Evolutionary conservation across 2,113 vertebrate species (phyloP).

Genomic region (Paradoxurus hermaphroditus): DNA sequence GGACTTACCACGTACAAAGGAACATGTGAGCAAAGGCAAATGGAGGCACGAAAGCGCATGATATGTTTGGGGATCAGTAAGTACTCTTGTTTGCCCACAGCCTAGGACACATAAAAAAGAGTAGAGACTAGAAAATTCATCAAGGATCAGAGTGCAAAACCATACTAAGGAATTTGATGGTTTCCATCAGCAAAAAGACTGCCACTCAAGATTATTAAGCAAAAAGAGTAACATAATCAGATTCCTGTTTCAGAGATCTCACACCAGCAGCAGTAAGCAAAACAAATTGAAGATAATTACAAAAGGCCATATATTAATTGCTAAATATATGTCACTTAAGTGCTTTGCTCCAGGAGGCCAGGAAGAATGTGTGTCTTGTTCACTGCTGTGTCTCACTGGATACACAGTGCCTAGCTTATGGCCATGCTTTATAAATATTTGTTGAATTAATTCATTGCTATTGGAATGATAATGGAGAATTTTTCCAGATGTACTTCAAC

Average conservation of each 20-base stretch:
- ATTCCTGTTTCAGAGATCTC: neutral
- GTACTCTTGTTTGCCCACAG: neutral
- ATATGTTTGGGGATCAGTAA: neutral
- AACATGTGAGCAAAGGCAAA: neutral
- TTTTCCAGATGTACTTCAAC: neutral
- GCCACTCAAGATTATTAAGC: neutral
- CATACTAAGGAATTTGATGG: neutral
- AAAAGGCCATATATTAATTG: neutral
- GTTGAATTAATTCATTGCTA: neutral
- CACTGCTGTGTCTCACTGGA: neutral
- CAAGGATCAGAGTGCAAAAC: neutral
- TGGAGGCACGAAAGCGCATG: neutral
- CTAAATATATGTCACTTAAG: conserved; percentile 19
- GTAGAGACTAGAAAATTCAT: neutral
- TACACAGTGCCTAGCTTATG: neutral
- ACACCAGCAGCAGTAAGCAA: conserved; percentile 11
- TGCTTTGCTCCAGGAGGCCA: neutral
- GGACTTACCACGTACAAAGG: neutral
- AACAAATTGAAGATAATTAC: conserved; percentile 46
- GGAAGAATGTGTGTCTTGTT: neutral
- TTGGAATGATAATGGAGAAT: neutral
- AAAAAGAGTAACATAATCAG: conserved; percentile 25
- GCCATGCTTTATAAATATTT: neutral
- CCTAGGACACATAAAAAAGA: neutral
- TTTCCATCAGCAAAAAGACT: conserved; percentile 16